Conservation (phyloP, 2,113 vertebrate genomes). For the Casuarius casuarius region DNA sequence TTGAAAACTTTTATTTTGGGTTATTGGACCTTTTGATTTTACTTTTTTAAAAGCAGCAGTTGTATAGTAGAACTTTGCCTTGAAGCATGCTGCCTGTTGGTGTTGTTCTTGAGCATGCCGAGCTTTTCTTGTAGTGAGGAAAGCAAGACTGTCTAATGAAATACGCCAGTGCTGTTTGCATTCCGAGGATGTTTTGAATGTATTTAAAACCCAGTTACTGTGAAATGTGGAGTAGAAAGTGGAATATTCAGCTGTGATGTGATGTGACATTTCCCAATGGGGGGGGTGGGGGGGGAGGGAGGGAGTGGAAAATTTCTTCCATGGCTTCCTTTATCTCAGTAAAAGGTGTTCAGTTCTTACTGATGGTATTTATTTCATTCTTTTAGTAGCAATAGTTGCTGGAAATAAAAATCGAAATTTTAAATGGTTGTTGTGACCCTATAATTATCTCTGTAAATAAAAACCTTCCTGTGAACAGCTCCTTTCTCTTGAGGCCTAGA, state of each 20-base stretch:
- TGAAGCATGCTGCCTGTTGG: background rate
- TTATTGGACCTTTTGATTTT: background rate
- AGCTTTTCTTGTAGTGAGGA: background rate
- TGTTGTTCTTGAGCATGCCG: background rate
- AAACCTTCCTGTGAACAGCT: background rate
- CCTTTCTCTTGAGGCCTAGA: background rate
- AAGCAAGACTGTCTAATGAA: background rate
- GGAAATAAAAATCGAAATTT: background rate
- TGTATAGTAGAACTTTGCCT: background rate
- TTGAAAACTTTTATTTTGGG: background rate
- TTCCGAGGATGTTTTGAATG: background rate
- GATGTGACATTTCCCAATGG: background rate
- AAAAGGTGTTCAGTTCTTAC: background rate
- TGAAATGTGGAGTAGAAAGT: background rate
- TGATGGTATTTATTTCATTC: background rate
- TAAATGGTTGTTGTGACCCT: background rate
- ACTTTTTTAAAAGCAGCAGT: background rate
- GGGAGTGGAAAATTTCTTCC: background rate
- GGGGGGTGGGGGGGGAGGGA: background rate
- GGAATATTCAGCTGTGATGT: background rate
- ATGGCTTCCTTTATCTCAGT: background rate
- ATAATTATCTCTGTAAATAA: background rate
- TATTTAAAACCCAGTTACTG: background rate
- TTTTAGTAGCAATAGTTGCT: background rate
- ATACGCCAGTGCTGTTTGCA: accelerated